These are phyloP conservation scores for Microdon myrmicae DNA, from an alignment of 2,888 invertebrate species.

Conservation along the genomic window DNA sequence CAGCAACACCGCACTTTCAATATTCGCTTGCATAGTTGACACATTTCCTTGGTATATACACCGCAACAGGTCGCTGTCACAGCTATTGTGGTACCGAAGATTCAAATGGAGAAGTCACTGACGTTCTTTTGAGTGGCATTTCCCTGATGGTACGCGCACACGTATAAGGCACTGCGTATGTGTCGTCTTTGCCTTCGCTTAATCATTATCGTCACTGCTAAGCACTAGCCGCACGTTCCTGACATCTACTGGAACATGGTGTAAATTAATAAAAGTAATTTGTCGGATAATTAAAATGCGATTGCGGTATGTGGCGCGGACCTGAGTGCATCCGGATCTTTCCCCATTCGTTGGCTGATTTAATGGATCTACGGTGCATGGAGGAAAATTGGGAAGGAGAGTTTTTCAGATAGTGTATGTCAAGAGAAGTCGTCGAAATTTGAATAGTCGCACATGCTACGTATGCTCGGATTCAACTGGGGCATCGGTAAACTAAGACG, in stretches of 20 bases:
- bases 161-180: conserved; percentile 13
- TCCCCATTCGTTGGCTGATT: not conserved
- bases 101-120: conserved; percentile 27
- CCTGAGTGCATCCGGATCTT: conserved; percentile 34
- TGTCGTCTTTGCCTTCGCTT: conserved; percentile 6
- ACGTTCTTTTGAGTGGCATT: conserved; percentile 49
- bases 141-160: conserved; percentile 47
- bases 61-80: conserved; percentile 13
- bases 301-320: conserved; percentile 29
- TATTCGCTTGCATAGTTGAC: conserved; percentile 36
- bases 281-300: conserved; percentile 50
- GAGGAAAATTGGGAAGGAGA: conserved; percentile 1
- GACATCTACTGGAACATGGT: conserved; percentile 48
- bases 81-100: conserved; percentile 9
- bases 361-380: not conserved
- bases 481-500: too few species aligned
- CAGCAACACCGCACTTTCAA: conserved; percentile 3
- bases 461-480: too few species aligned
- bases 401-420: too few species aligned
- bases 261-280: conserved; percentile 50
- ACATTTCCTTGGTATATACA: conserved; percentile 34
- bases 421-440: too few species aligned
- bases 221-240: conserved; percentile 29
- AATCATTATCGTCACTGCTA: too few species aligned
- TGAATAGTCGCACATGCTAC: too few species aligned